A percentile compares a stretch with the other conserved stretches of the same genome.
phyloP scores from a whole-genome alignment of 1,140 invertebrate species.

The Ectropis grisescens region DNA sequence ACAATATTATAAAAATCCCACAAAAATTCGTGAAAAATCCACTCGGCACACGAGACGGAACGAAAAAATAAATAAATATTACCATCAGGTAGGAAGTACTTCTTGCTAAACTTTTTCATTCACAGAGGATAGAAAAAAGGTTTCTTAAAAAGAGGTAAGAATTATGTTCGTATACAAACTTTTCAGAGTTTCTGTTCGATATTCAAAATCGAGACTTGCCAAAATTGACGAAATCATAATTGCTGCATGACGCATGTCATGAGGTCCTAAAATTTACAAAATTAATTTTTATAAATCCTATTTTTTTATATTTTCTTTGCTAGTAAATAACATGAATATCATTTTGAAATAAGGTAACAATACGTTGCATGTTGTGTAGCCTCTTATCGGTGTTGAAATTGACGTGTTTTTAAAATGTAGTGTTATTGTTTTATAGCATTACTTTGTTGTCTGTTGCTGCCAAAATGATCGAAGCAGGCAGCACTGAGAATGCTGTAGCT shows the following conservation, averaged over 20 bases:
- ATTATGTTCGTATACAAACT: neutral
- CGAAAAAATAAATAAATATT: too few relatives aligned
- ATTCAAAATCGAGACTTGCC: conserved; percentile 25
- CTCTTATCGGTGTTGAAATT: too few relatives aligned
- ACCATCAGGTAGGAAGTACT: too few relatives aligned
- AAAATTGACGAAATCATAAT: conserved; percentile 21
- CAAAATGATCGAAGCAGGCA: conserved; percentile 43
- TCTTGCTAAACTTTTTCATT: too few relatives aligned
- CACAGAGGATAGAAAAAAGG: too few relatives aligned
- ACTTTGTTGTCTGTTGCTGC: conserved; percentile 27
- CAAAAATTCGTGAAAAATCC: too few relatives aligned
- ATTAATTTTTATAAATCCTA: conserved; percentile 35
- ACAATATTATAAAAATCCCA: too few relatives aligned
- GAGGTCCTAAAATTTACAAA: conserved; percentile 42
- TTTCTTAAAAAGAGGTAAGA: too few relatives aligned
- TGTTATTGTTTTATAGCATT: conserved; percentile 18
- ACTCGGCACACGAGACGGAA: too few relatives aligned
- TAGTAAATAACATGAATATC: conserved; percentile 47
- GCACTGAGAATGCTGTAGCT: conserved; percentile 29
- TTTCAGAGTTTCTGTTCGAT: too few relatives aligned
- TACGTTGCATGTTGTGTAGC: too few relatives aligned
- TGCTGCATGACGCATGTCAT: conserved; percentile 41
- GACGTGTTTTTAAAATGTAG: too few relatives aligned
- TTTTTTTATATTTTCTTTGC: conserved; percentile 30
- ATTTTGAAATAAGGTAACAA: conserved; percentile 43